Base-by-base conservation (phyloP, 2,888 invertebrate genomes). In the Drosophila monieri region DNA sequence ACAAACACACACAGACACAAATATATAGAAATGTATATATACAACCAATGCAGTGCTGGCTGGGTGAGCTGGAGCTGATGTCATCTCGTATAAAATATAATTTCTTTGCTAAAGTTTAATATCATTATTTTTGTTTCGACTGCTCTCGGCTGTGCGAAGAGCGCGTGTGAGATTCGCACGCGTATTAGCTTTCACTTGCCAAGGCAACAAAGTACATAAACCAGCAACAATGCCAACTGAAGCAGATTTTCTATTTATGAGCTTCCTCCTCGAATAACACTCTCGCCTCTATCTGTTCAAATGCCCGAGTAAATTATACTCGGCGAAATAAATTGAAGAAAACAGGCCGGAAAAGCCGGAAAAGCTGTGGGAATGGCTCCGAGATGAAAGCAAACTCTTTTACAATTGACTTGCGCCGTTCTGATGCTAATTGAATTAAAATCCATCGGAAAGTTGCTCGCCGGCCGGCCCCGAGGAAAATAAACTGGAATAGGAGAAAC, bases 211-310 rank as follows among this genome's bases (percentile, higher is more conserved):
- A 87, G 76, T 75, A 78, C 81, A 87, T 85, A 73, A 59, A 78
- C 58, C 46, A 61, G 43, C 46, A 57, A 54, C 60, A 66, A 74
- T 72, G 78, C 77, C 85, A 81, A 76, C 78, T 77, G 67, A 87
- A 81, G 74, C 72, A 77, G 83, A 85, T 84, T 87, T 76, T 56
- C 72, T 76, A 81, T 87, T 85, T 85, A 87, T 81, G 85, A 72
- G 70, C 72, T 59, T 47, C 51, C 67, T 53, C 27, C 30, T 21
- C 39, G 37, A 46, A 54, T 48, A 68, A 53, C 37, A 46, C 56
- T 49, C 37, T 15, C 10, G 54, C 27, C 30, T 43, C 37, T 44
- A 47, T 47, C 66, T 52, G 58, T 32, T 66, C 59, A 68, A 57
- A 58, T 65, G 65, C 48, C 74, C 72, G 75, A 78, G 79, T 68